Evolutionary conservation across 2,888 invertebrate genomes (phyloP).

Genomic region (Cephus rjabovi): DNA sequence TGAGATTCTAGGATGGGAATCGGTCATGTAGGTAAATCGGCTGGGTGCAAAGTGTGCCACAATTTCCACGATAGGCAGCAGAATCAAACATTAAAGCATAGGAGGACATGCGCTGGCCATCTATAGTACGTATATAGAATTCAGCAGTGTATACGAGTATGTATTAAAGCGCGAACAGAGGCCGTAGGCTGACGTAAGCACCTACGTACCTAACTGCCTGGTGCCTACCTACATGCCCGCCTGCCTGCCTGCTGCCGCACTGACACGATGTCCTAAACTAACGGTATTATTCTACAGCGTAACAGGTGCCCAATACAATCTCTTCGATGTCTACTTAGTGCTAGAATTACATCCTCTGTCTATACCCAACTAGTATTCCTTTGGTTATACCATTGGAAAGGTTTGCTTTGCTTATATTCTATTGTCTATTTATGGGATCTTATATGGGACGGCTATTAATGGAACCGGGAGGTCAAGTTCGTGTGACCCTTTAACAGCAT

Average conservation of each 20-base stretch:
- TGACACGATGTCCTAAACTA: slow-evolving; percentile 59
- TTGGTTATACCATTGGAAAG: background rate
- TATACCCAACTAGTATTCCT: background rate
- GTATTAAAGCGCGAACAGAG: background rate
- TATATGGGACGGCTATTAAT: background rate
- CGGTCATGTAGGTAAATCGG: background rate
- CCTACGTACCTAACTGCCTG: background rate
- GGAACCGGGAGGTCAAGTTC: background rate
- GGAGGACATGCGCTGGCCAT: background rate
- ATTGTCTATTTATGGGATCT: background rate
- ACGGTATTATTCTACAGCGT: slow-evolving; percentile 58
- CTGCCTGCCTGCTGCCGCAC: slow-evolving; percentile 47
- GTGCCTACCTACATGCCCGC: background rate
- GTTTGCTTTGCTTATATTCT: background rate
- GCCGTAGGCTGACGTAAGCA: slow-evolving; percentile 23
- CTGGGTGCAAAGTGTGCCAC: background rate
- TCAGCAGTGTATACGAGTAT: background rate
- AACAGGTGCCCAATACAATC: slow-evolving; percentile 60
- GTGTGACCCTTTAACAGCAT: background rate
- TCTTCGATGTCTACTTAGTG: slow-evolving; percentile 38
- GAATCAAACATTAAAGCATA: background rate
- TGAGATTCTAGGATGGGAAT: background rate
- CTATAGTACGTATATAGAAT: background rate
- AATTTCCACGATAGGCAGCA: background rate
- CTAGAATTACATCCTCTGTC: slow-evolving; percentile 18